phyloP scores from a whole-genome alignment of 35 echinoderm and acorn worm genomes.

The Strongylocentrotus purpuratus region DNA sequence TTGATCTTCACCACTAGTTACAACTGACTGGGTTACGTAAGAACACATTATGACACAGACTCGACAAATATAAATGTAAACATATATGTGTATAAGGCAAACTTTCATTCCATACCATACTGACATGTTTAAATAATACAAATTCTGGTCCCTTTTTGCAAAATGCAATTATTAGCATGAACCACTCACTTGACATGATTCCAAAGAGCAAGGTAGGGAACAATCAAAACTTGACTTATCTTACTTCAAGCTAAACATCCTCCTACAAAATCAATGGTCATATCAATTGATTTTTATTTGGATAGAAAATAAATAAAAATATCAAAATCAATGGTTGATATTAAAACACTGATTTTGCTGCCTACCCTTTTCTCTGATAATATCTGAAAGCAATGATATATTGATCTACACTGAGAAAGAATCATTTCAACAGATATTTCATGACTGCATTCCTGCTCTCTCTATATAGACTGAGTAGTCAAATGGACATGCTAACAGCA shows the following conservation, averaged over 20 bases:
- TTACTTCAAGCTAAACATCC: neutral
- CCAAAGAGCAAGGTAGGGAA: neutral
- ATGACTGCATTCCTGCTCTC: too few species aligned
- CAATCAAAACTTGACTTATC: neutral
- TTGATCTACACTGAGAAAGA: too few species aligned
- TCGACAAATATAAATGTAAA: neutral
- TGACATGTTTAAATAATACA: neutral
- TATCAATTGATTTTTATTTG: neutral
- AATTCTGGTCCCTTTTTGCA: constrained; percentile 16
- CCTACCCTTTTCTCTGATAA: neutral
- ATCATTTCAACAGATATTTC: too few species aligned
- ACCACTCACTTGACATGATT: neutral
- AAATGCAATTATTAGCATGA: neutral
- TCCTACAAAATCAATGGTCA: neutral
- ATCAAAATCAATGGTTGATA: neutral
- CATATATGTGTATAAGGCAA: neutral
- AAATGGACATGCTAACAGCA: too few species aligned
- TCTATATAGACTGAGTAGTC: too few species aligned
- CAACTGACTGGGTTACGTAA: neutral
- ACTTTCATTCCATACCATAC: neutral
- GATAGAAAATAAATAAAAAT: neutral
- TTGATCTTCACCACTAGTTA: neutral
- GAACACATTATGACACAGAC: neutral
- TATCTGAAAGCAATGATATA: neutral
- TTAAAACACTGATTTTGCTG: neutral